Percentiles rank a stretch among this genome's conserved stretches.
Evolutionary conservation across 1,140 invertebrate genomes (phyloP).

Genomic region (Calliopsis andreniformis): DNA sequence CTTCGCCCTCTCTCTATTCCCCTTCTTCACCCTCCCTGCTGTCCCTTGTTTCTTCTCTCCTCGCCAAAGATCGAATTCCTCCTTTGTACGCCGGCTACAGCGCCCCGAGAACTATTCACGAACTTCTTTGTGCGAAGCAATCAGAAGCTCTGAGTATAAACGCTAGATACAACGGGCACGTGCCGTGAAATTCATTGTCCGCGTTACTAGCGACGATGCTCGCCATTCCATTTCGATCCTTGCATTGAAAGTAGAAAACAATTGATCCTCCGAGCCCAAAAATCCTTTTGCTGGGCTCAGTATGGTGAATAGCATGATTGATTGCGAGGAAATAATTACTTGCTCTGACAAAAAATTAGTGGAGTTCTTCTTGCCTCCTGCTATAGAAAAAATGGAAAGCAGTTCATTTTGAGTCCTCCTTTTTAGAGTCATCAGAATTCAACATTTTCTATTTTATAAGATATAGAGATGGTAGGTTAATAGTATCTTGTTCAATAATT

Average conservation of each 20-base stretch:
- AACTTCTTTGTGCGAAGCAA: constrained; percentile 63
- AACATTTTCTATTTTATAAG: too few relatives aligned
- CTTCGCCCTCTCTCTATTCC: constrained; percentile 35
- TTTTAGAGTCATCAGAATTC: too few relatives aligned
- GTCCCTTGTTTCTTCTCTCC: constrained; percentile 57
- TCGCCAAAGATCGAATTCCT: constrained; percentile 65
- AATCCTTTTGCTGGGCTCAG: too few relatives aligned
- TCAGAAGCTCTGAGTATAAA: constrained; percentile 57
- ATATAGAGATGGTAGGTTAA: too few relatives aligned
- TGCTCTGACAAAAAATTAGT: too few relatives aligned
- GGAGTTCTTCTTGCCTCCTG: too few relatives aligned
- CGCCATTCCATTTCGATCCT: not conserved
- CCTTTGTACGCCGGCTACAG: constrained; percentile 64
- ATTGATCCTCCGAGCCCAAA: not conserved
- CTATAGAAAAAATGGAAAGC: too few relatives aligned
- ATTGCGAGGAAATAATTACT: too few relatives aligned
- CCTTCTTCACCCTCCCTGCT: constrained; percentile 22
- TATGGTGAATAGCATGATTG: too few relatives aligned
- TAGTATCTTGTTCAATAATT: too few relatives aligned
- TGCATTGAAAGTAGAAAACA: constrained; percentile 13
- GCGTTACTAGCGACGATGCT: constrained; percentile 13
- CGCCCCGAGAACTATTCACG: constrained; percentile 59
- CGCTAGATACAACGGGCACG: constrained; percentile 51
- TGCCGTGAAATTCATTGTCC: constrained; percentile 54
- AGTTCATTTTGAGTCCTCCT: too few relatives aligned